Percentiles rank a stretch among this genome's conserved stretches.
phyloP scores from a whole-genome alignment of 2,797 vertebrate species.

The Tapera naevia region DNA sequence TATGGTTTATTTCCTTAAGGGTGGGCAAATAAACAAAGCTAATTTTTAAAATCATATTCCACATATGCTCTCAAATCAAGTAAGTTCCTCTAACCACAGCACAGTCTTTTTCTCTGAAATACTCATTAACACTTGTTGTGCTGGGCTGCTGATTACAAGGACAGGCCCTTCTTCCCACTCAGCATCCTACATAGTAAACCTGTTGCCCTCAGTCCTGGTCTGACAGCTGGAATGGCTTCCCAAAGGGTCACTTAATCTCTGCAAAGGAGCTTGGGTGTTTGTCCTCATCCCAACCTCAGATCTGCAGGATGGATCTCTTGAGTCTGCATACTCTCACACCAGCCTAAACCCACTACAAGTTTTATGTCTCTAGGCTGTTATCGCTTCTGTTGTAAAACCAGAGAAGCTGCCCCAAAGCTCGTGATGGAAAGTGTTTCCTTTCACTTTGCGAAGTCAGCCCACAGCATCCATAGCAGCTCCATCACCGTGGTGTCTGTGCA shows the following conservation, averaged over 20 bases:
- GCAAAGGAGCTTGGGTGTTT: rapidly evolving
- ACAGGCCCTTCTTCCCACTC: background rate
- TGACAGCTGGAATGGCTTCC: background rate
- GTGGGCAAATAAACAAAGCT: slow-evolving; percentile 32
- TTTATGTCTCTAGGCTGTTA: rapidly evolving
- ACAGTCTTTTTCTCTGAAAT: background rate
- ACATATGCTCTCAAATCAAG: background rate
- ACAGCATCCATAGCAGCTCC: background rate
- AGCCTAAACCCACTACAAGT: rapidly evolving
- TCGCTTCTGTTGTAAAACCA: rapidly evolving
- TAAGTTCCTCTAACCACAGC: background rate
- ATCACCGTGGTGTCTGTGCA: rapidly evolving
- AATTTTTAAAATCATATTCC: background rate
- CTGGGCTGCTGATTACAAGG: rapidly evolving
- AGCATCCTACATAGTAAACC: rapidly evolving
- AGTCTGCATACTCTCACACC: rapidly evolving
- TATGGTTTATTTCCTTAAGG: background rate
- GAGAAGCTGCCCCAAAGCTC: background rate
- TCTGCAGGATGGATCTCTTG: rapidly evolving
- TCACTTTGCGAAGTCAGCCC: rapidly evolving
- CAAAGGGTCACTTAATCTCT: background rate
- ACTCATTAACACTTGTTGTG: background rate
- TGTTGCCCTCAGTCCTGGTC: background rate
- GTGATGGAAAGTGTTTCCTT: rapidly evolving
- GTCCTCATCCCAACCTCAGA: background rate